phyloP scores from a whole-genome alignment of 1,140 invertebrate genomes.

The Pissodes strobi region DNA sequence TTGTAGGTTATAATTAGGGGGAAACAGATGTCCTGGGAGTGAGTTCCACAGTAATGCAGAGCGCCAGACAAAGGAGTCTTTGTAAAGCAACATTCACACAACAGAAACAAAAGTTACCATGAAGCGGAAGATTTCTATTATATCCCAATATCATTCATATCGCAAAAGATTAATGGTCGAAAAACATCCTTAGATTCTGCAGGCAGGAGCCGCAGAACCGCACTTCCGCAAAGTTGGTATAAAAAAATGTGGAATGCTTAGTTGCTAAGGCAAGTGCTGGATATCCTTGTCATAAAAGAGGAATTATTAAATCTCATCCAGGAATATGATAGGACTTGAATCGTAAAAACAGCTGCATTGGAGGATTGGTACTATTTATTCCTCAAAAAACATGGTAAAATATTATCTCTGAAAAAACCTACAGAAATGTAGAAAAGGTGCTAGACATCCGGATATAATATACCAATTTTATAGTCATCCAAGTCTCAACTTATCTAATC shows the following conservation, averaged over 20 bases:
- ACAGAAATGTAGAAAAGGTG: slow-evolving; percentile 33
- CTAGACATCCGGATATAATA: slow-evolving; percentile 26
- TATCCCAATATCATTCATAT: slow-evolving; percentile 26
- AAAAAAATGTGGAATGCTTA: slow-evolving; percentile 19
- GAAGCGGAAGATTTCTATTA: slow-evolving; percentile 14
- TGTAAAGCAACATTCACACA: too few relatives aligned
- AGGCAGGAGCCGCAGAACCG: neutral
- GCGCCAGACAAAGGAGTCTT: too few relatives aligned
- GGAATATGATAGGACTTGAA: slow-evolving; percentile 9
- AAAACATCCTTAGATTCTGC: slow-evolving; percentile 15
- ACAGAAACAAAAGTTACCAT: slow-evolving; percentile 23
- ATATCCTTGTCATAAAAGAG: too few relatives aligned
- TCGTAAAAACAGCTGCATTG: slow-evolving; percentile 19
- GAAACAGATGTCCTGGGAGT: too few relatives aligned
- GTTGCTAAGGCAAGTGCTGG: slow-evolving; percentile 15
- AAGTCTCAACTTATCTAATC: slow-evolving; percentile 1
- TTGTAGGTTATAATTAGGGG: too few relatives aligned
- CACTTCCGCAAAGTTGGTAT: slow-evolving; percentile 8
- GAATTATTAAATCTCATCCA: slow-evolving; percentile 15
- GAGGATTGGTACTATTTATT: slow-evolving; percentile 34
- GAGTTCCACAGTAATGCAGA: too few relatives aligned
- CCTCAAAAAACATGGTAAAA: neutral
- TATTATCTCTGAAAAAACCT: slow-evolving; percentile 31
- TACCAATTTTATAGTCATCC: slow-evolving; percentile 34
- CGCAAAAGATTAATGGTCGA: slow-evolving; percentile 20